A percentile compares a stretch with the other conserved stretches of the same genome.
These are phyloP conservation scores for Hymenopus coronatus DNA, from an alignment of 2,888 invertebrate genomes.

Conservation along the genomic window DNA sequence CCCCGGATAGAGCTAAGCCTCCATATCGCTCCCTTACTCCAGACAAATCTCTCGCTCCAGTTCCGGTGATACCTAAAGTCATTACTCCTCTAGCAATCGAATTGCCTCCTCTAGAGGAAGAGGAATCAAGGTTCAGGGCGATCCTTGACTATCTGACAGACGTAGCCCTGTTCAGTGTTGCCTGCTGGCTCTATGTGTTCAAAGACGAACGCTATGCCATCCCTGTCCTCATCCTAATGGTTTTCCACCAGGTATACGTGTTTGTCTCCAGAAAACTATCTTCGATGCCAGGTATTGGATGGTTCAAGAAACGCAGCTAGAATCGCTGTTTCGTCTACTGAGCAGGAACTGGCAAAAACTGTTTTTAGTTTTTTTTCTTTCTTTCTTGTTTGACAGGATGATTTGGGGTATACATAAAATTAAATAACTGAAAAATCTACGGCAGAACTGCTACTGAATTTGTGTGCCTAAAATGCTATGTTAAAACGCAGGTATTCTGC, in stretches of 20 bases:
- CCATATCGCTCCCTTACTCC: not conserved
- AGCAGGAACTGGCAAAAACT: too few relatives aligned
- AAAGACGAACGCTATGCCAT: slow-evolving; percentile 77
- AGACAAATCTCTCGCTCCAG: not conserved
- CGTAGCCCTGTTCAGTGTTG: slow-evolving; percentile 68
- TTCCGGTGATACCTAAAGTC: not conserved
- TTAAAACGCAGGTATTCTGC: too few relatives aligned
- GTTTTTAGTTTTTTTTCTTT: too few relatives aligned
- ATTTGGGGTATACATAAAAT: too few relatives aligned
- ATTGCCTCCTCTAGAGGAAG: slow-evolving; percentile 44
- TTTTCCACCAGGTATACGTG: slow-evolving; percentile 68
- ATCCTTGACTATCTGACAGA: slow-evolving; percentile 72
- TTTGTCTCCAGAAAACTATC: slow-evolving; percentile 52
- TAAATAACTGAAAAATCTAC: too few relatives aligned
- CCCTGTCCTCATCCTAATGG: slow-evolving; percentile 71
- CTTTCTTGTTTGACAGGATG: too few relatives aligned
- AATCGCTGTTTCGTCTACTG: not conserved
- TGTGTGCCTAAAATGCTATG: too few relatives aligned
- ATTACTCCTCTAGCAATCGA: not conserved
- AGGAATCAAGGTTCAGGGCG: slow-evolving; percentile 65
- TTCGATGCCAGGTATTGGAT: not conserved
- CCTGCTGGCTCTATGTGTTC: slow-evolving; percentile 78
- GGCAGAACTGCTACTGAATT: too few relatives aligned
- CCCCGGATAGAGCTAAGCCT: not conserved
- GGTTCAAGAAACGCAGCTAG: not conserved